Evolutionary conservation across 2,888 invertebrate species (phyloP).

Genomic region (Volucella inflata): DNA sequence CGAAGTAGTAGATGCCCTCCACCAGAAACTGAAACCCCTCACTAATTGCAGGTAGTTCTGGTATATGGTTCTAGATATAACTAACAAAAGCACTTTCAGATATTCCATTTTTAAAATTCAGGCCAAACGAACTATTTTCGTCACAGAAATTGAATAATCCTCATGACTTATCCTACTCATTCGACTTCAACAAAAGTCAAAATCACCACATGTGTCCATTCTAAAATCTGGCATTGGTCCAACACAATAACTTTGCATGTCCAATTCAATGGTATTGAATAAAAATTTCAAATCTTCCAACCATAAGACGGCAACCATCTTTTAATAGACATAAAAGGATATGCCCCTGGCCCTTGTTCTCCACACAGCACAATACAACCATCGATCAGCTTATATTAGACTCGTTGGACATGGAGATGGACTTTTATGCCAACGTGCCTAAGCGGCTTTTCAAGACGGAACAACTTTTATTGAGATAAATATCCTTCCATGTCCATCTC

Average conservation of each 20-base stretch:
- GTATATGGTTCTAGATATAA: no score
- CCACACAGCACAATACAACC: neutral
- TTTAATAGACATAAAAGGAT: constrained; percentile 24
- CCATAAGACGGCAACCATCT: neutral
- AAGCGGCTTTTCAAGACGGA: constrained; percentile 24
- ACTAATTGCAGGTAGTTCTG: no score
- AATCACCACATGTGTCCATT: constrained; percentile 3
- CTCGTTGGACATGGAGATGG: constrained; percentile 10
- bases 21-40: no score
- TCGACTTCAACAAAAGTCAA: constrained; percentile 2
- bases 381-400: constrained; percentile 51
- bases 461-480: constrained; percentile 51
- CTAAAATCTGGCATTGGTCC: constrained; percentile 6
- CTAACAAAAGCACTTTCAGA: no score
- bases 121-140: no score
- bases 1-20: no score
- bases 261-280: constrained; percentile 12
- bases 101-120: no score
- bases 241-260: constrained; percentile 14
- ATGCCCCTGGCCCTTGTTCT: neutral
- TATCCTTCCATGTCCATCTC: constrained; percentile 30
- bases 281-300: neutral
- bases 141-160: no score
- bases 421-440: constrained; percentile 14
- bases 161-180: neutral